These are phyloP conservation scores for Hucho hucho DNA, from an alignment of 2,113 vertebrate species.

Conservation along the genomic window DNA sequence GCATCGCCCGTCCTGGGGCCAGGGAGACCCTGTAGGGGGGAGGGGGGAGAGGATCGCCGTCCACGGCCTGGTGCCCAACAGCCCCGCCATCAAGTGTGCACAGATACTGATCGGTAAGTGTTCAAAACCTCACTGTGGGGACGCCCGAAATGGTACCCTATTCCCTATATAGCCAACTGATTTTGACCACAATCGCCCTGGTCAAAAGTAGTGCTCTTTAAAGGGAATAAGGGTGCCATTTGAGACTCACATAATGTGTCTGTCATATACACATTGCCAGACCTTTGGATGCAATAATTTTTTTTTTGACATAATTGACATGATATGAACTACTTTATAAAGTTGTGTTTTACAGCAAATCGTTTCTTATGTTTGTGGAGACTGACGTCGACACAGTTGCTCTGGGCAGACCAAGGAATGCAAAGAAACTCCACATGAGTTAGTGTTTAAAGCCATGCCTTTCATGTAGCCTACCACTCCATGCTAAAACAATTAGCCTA, in stretches of 20 bases:
- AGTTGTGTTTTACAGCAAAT: not conserved
- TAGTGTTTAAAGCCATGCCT: conserved; percentile 53
- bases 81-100: conserved; percentile 85
- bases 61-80: conserved; percentile 85
- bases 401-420: conserved; percentile 56
- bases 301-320: not conserved
- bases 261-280: no score
- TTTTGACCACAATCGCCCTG: no score
- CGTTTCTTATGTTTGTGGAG: not conserved
- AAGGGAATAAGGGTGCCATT: no score
- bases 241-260: no score
- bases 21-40: conserved; percentile 39
- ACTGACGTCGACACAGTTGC: conserved; percentile 40
- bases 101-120: conserved; percentile 89
- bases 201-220: no score
- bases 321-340: not conserved
- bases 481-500: conserved; percentile 66
- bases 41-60: conserved; percentile 82
- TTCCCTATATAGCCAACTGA: no score
- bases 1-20: conserved; percentile 78
- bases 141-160: no score
- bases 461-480: conserved; percentile 49
- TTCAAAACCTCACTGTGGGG: no score
- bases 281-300: not conserved
- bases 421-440: conserved; percentile 58